phyloP scores from a whole-genome alignment of 2,888 invertebrate genomes.

The Drosophila nigricruria region DNA sequence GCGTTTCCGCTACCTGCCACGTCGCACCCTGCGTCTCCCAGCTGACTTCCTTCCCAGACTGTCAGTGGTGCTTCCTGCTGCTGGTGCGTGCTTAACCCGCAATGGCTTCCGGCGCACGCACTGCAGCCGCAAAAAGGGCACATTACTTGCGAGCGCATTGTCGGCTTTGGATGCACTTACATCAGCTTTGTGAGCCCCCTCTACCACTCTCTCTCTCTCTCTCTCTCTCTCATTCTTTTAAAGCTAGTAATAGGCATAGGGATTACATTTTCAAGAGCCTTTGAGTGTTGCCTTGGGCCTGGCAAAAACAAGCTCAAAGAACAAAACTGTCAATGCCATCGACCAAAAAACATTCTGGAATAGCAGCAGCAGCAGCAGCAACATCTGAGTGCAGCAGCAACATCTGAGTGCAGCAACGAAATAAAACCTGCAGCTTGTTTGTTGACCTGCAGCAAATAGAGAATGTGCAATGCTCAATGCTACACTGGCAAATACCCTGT shows the following conservation, averaged over 20 bases:
- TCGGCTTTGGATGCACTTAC: constrained; percentile 45
- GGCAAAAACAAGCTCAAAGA: constrained; percentile 28
- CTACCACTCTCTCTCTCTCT: neutral
- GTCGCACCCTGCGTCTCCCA: neutral
- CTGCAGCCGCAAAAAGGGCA: constrained; percentile 50
- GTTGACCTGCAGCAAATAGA: constrained; percentile 43
- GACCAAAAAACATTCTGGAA: constrained; percentile 1
- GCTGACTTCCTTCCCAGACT: constrained; percentile 20
- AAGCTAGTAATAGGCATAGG: constrained; percentile 54
- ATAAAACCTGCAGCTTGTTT: constrained; percentile 44
- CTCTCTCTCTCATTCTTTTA: neutral
- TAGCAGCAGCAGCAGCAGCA: neutral
- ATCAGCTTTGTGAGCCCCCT: constrained; percentile 5
- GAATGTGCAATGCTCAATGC: neutral
- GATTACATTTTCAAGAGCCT: constrained; percentile 55
- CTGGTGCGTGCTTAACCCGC: constrained; percentile 64
- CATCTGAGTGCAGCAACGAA: constrained; percentile 14
- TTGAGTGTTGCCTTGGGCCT: constrained; percentile 40
- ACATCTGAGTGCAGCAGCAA: neutral
- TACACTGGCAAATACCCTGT: constrained; percentile 3
- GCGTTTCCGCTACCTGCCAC: constrained; percentile 53
- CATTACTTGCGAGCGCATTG: constrained; percentile 49
- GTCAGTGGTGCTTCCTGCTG: constrained; percentile 45
- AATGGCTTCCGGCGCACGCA: constrained; percentile 76
- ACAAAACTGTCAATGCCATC: constrained; percentile 31